Conservation (phyloP, 2,888 invertebrate genomes). For the Idaea dimidiata region DNA sequence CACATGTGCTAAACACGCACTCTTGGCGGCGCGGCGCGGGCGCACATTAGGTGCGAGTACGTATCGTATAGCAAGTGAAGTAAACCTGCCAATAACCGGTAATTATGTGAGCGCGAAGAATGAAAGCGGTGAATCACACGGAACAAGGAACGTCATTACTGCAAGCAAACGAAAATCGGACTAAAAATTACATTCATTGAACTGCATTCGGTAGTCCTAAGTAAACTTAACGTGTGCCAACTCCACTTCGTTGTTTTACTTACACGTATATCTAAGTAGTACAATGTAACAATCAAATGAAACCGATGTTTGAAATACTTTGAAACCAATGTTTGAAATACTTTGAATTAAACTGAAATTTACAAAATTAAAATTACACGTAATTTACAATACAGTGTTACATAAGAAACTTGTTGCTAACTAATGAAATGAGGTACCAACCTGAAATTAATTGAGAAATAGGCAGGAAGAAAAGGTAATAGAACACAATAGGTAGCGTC, state of each 20-base stretch:
- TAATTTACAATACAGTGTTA: no score
- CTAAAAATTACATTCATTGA: constrained; percentile 21
- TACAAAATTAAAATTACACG: no score
- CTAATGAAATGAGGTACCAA: neutral
- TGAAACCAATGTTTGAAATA: no score
- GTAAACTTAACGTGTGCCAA: constrained; percentile 25
- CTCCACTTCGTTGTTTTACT: constrained; percentile 19
- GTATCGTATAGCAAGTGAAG: constrained; percentile 28
- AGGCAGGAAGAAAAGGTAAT: neutral
- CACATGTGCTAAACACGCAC: constrained; percentile 37
- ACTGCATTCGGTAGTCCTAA: constrained; percentile 23
- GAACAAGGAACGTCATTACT: constrained; percentile 40
- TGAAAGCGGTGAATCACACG: constrained; percentile 69
- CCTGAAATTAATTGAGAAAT: neutral
- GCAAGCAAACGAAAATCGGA: constrained; percentile 34
- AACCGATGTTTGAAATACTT: no score
- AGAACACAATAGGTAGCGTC: constrained; percentile 1
- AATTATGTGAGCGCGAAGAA: constrained; percentile 59
- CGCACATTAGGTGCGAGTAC: constrained; percentile 20
- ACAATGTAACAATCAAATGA: constrained; percentile 9
- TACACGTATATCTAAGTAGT: constrained; percentile 13
- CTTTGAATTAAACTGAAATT: no score
- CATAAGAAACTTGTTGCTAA: no score
- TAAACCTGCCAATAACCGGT: constrained; percentile 43
- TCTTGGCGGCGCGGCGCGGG: constrained; percentile 30